Evolutionary conservation across 2,888 invertebrate species (phyloP).

Genomic region (Eupithecia subumbrata): DNA sequence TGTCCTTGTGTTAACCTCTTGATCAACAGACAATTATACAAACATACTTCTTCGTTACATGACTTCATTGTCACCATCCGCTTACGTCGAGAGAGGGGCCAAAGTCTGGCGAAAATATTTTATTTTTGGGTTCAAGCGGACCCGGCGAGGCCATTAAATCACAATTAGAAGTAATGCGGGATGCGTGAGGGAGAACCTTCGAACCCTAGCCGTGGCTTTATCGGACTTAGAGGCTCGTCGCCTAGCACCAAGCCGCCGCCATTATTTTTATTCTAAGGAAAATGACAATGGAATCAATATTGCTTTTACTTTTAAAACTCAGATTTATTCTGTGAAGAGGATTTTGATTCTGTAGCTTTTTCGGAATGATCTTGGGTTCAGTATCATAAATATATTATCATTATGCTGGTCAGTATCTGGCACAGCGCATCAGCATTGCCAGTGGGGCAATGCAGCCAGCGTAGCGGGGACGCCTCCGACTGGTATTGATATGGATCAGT

Average conservation of each 20-base stretch:
- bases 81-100: conserved; percentile 13
- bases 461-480: no score
- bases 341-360: not conserved
- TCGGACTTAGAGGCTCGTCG: conserved; percentile 74
- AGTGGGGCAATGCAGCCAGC: no score
- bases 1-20: no score
- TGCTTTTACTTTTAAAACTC: conserved; percentile 33
- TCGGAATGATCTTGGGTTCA: not conserved
- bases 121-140: conserved; percentile 73
- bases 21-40: not conserved
- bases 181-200: conserved; percentile 74
- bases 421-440: no score
- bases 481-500: no score
- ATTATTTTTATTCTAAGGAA: conserved; percentile 46
- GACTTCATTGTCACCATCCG: not conserved
- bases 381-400: no score
- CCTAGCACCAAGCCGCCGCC: conserved; percentile 65
- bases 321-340: not conserved
- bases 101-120: conserved; percentile 56
- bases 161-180: conserved; percentile 82
- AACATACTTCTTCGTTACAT: not conserved
- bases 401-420: no score
- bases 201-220: conserved; percentile 69
- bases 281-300: conserved; percentile 25
- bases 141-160: conserved; percentile 79